Conservation (phyloP, 2,888 invertebrate genomes). For the Ennomos fuscantarius region DNA sequence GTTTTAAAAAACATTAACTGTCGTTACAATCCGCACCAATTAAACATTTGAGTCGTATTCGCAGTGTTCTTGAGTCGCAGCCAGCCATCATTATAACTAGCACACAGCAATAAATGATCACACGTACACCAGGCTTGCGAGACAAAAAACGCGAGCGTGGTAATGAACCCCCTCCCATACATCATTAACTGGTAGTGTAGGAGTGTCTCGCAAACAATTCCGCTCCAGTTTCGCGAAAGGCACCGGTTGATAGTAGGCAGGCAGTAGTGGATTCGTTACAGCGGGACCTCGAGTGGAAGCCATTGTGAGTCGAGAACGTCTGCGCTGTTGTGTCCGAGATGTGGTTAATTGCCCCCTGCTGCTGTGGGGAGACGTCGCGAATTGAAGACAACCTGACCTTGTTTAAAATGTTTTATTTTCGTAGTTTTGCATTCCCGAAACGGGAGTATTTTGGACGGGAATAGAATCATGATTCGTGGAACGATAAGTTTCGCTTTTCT, state of each 20-base stretch:
- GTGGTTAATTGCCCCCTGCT: slow-evolving; percentile 81
- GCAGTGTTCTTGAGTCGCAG: slow-evolving; percentile 29
- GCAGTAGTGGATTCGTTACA: slow-evolving; percentile 82
- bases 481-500: too few relatives aligned
- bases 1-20: slow-evolving; percentile 19
- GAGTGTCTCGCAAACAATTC: slow-evolving; percentile 78
- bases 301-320: slow-evolving; percentile 81
- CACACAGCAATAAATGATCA: slow-evolving; percentile 41
- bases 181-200: slow-evolving; percentile 74
- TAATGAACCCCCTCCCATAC: slow-evolving; percentile 76
- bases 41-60: slow-evolving; percentile 34
- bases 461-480: too few relatives aligned
- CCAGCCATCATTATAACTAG: slow-evolving; percentile 40
- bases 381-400: slow-evolving; percentile 41
- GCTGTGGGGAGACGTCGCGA: slow-evolving; percentile 42
- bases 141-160: slow-evolving; percentile 60
- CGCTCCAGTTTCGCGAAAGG: slow-evolving; percentile 75
- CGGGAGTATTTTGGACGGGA: not conserved
- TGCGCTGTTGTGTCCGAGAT: slow-evolving; percentile 82
- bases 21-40: slow-evolving; percentile 37
- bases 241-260: slow-evolving; percentile 72
- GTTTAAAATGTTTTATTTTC: slow-evolving; percentile 35
- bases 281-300: slow-evolving; percentile 76
- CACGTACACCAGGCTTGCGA: slow-evolving; percentile 37
- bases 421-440: slow-evolving; percentile 22